These are phyloP conservation scores for Drosophila seclusa DNA, from an alignment of 2,888 invertebrate species.

Conservation along the genomic window DNA sequence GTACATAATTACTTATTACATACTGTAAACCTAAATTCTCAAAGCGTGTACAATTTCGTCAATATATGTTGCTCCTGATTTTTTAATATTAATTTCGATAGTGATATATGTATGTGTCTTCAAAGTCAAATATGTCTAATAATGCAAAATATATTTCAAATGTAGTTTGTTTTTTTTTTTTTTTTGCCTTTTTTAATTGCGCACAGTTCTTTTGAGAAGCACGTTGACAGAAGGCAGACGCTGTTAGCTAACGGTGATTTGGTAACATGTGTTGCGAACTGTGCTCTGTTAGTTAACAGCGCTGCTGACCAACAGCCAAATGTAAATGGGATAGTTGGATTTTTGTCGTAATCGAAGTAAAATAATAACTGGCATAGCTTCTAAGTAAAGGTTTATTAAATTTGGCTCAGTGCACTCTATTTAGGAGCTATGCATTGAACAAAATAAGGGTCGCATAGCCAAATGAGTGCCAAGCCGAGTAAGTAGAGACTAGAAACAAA, in stretches of 20 bases:
- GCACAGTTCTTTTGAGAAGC: not conserved
- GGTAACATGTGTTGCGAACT: constrained; percentile 59
- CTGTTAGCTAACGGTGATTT: constrained; percentile 43
- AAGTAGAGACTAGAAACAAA: constrained; percentile 63
- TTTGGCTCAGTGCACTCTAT: constrained; percentile 45
- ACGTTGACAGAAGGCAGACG: constrained; percentile 15
- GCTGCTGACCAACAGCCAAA: constrained; percentile 40
- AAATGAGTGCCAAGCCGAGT: constrained; percentile 58
- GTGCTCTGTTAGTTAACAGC: constrained; percentile 45
- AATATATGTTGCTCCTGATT: constrained; percentile 48
- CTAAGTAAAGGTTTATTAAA: constrained; percentile 29
- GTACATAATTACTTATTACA: constrained; percentile 44
- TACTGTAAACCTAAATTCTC: constrained; percentile 48
- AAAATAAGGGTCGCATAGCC: constrained; percentile 53
- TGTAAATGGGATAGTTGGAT: constrained; percentile 18
- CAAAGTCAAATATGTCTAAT: constrained; percentile 22
- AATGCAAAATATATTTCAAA: constrained; percentile 20
- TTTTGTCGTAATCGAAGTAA: constrained; percentile 9
- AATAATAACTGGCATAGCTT: constrained; percentile 6
- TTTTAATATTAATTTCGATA: constrained; percentile 25
- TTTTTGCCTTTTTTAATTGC: constrained; percentile 1
- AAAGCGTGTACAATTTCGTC: constrained; percentile 52
- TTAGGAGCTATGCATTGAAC: constrained; percentile 64
- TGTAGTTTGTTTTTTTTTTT: not conserved
- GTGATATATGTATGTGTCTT: constrained; percentile 39